Conservation (phyloP, 2,888 invertebrate species). For the Eugnorisma glareosa region DNA sequence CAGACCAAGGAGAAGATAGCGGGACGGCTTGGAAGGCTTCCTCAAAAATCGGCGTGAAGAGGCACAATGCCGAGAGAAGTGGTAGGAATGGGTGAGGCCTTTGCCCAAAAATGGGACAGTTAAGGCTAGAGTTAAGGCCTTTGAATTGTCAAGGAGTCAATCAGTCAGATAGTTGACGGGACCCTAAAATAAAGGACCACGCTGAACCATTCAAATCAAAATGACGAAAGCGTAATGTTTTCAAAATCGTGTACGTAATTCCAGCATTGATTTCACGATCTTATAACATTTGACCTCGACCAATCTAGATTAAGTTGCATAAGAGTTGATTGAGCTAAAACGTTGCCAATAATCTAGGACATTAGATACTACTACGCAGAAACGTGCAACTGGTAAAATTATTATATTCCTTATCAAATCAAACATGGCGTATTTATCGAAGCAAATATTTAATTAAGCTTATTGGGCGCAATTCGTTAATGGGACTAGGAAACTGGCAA, state of each 20-base stretch:
- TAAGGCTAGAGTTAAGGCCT: not conserved
- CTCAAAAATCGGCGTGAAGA: not conserved
- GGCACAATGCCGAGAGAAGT: too few species aligned
- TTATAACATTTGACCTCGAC: conserved; percentile 26
- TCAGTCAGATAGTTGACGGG: not conserved
- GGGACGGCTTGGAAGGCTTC: not conserved
- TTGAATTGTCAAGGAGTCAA: not conserved
- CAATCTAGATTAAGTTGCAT: conserved; percentile 33
- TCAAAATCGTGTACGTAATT: not conserved
- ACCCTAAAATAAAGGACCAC: not conserved
- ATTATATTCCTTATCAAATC: not conserved
- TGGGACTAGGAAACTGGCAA: not conserved
- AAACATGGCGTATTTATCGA: not conserved
- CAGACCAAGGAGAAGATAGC: not conserved
- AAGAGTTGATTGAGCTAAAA: conserved; percentile 21
- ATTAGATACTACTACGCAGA: conserved; percentile 3
- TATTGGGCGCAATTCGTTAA: not conserved
- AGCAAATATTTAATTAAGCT: conserved; percentile 5
- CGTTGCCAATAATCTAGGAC: conserved; percentile 13
- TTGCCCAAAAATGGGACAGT: too few species aligned
- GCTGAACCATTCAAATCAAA: not conserved
- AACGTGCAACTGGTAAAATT: not conserved
- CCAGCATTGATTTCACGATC: conserved; percentile 11
- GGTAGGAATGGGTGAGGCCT: too few species aligned
- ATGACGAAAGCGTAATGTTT: not conserved